Percentiles rank a stretch among this genome's conserved stretches.
Evolutionary conservation across 1,140 invertebrate genomes (phyloP).

Genomic region (Maniola jurtina): DNA sequence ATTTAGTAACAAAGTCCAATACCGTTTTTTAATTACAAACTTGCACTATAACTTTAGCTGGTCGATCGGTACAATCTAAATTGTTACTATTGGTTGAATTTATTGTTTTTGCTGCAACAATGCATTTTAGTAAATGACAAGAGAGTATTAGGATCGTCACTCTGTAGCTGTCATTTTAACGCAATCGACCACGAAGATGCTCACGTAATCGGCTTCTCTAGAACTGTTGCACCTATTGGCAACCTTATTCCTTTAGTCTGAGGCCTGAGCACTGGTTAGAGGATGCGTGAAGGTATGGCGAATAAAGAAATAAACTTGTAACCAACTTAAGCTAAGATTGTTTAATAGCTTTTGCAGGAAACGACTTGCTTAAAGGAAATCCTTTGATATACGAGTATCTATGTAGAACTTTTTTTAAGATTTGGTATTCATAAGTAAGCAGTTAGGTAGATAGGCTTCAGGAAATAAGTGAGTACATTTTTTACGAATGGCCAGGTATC

Average conservation of each 20-base stretch:
- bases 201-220: too few species aligned
- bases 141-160: too few species aligned
- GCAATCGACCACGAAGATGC: too few species aligned
- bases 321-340: not conserved
- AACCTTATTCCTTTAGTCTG: not conserved
- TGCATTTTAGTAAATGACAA: too few species aligned
- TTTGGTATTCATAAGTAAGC: not conserved
- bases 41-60: too few species aligned
- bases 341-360: slow-evolving; percentile 10
- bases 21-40: too few species aligned
- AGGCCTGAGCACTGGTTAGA: not conserved
- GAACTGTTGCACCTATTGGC: not conserved
- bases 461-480: not conserved
- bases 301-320: slow-evolving; percentile 3
- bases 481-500: not conserved
- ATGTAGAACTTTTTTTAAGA: not conserved
- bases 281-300: not conserved
- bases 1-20: too few species aligned
- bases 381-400: not conserved
- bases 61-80: too few species aligned
- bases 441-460: not conserved
- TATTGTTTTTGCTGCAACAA: too few species aligned
- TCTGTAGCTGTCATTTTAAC: too few species aligned
- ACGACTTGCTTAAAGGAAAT: not conserved
- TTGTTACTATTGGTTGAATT: too few species aligned